Percentiles rank a stretch among this genome's conserved stretches.
phyloP scores from a whole-genome alignment of 1,140 invertebrate genomes.

The Zaprionus vittiger region DNA sequence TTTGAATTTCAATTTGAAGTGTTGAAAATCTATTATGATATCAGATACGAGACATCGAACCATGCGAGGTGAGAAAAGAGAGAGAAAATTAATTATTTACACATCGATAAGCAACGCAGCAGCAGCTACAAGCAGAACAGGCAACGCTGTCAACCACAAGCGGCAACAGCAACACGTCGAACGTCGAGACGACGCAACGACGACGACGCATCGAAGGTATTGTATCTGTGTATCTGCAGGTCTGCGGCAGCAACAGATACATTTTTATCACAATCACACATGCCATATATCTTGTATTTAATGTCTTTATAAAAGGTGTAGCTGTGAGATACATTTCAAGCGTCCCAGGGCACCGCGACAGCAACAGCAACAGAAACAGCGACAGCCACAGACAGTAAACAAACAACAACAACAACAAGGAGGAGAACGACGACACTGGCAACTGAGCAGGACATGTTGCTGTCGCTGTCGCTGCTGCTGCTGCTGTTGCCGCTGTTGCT shows the following conservation, averaged over 20 bases:
- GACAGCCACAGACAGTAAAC: constrained; percentile 51
- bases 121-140: neutral
- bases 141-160: constrained; percentile 66
- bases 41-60: constrained; percentile 19
- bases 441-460: constrained; percentile 60
- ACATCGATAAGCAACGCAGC: constrained; percentile 73
- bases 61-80: constrained; percentile 21
- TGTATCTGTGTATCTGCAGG: constrained; percentile 74
- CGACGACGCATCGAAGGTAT: constrained; percentile 36
- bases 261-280: constrained; percentile 80
- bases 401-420: constrained; percentile 50
- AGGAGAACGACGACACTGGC: neutral
- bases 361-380: constrained; percentile 12
- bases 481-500: constrained; percentile 57
- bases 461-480: neutral
- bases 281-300: constrained; percentile 80
- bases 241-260: constrained; percentile 58
- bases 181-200: neutral
- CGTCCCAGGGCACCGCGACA: constrained; percentile 13
- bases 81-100: constrained; percentile 82
- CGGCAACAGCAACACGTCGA: constrained; percentile 10
- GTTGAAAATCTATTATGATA: constrained; percentile 58
- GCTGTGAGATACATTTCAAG: constrained; percentile 74
- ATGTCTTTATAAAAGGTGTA: constrained; percentile 82
- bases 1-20: constrained; percentile 44